These are phyloP conservation scores for Lethrus apterus DNA, from an alignment of 1,140 invertebrate species.

Conservation along the genomic window DNA sequence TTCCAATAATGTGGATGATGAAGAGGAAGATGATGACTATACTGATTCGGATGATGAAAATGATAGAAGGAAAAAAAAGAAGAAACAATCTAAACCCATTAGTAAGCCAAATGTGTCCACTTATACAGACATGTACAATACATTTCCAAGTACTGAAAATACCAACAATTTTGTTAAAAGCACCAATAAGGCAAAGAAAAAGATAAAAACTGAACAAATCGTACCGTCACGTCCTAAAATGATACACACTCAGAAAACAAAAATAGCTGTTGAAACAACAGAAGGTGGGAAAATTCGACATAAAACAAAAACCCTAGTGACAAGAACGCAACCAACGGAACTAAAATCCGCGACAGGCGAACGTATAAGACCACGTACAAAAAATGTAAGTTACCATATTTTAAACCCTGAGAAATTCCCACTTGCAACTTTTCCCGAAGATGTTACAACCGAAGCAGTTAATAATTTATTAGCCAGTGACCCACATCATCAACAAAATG, in stretches of 20 bases:
- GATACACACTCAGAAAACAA: constrained; percentile 64
- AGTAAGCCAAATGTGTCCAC: constrained; percentile 15
- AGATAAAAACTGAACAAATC: constrained; percentile 29
- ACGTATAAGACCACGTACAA: constrained; percentile 51
- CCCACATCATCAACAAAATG: constrained; percentile 9
- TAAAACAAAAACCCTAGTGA: constrained; percentile 51
- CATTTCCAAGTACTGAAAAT: constrained; percentile 49
- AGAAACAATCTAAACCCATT: constrained; percentile 43
- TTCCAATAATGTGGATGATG: constrained; percentile 28
- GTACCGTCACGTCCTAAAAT: constrained; percentile 55
- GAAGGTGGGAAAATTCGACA: constrained; percentile 48
- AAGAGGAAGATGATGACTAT: constrained; percentile 18
- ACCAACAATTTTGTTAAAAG: constrained; percentile 45
- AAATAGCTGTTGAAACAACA: constrained; percentile 46
- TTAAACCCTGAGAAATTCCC: constrained; percentile 38
- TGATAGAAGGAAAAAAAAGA: constrained; percentile 24
- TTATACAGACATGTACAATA: constrained; percentile 36
- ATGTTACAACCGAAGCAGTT: constrained; percentile 29
- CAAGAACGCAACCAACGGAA: constrained; percentile 48
- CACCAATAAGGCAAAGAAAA: constrained; percentile 40
- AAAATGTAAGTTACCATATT: constrained; percentile 58
- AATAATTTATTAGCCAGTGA: constrained; percentile 28
- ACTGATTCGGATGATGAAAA: constrained; percentile 47
- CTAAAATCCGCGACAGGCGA: constrained; percentile 40
- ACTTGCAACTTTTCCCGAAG: constrained; percentile 38